Percentiles rank a stretch among this genome's conserved stretches.
Evolutionary conservation across 1,140 invertebrate species (phyloP).

Genomic region (Euura saliciscinereae): DNA sequence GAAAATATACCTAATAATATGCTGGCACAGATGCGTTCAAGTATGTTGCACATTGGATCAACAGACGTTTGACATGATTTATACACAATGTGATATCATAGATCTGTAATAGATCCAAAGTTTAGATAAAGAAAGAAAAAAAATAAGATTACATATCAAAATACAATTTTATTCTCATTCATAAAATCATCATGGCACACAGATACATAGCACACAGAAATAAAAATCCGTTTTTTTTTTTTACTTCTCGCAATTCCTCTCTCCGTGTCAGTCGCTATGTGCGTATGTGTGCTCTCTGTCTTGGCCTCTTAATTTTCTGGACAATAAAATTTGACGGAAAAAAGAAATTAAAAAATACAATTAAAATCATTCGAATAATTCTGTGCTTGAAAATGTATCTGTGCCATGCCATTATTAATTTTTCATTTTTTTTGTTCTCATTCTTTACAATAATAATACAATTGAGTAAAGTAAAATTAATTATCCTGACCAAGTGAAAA

Average conservation of each 20-base stretch:
- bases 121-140: conserved; percentile 31
- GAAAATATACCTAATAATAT: conserved; percentile 38
- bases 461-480: no score
- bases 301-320: conserved; percentile 14
- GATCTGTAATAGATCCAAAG: conserved; percentile 41
- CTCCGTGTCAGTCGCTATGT: conserved; percentile 32
- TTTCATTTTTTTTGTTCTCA: no score
- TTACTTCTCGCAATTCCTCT: conserved; percentile 16
- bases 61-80: conserved; percentile 54
- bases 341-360: conserved; percentile 9
- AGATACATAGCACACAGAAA: conserved; percentile 50
- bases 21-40: conserved; percentile 55
- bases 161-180: conserved; percentile 14
- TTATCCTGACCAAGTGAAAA: conserved; percentile 7
- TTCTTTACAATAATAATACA: no score
- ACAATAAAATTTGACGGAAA: background rate
- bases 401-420: conserved; percentile 45
- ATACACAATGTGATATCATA: no score
- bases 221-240: background rate
- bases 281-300: conserved; percentile 45
- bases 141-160: conserved; percentile 16
- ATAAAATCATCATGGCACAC: conserved; percentile 46
- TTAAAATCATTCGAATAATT: conserved; percentile 24
- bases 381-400: conserved; percentile 53
- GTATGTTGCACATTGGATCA: conserved; percentile 50